Evolutionary conservation across 2,797 vertebrate genomes (phyloP), one percentile per base, ranked within the genome.

Genomic region (Micropoecilia bifurca): DNA sequence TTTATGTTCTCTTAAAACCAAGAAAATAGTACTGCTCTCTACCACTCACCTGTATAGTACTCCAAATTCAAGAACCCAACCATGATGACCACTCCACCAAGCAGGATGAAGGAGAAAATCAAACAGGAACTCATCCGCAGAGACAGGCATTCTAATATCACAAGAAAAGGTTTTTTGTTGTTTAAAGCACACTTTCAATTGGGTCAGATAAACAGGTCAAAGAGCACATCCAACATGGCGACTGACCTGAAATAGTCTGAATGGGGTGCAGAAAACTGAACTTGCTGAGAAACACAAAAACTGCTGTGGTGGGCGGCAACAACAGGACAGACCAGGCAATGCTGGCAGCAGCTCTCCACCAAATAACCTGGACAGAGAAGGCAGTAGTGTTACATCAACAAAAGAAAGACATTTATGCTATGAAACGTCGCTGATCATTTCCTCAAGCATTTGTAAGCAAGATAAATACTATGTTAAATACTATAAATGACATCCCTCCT

Each of bases 41-140:
- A 25, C 4, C 13, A n/a, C 96, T 85, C 77, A 99, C 99, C 98
- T 94, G 97, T 93, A 85, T 97, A 99, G 93, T 97, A 98, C 82
- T 98, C 96, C 71, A 95, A 90, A 53, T 97, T 98, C 92, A 98
- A 97, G 88, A 98, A 90, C 14, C 96, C 97, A 82, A 97, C 96
- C 82, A 97, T 85, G 66, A 97, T 83, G 78, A 97, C 86, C 41
- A 98, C 96, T 71, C 94, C 87, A 83, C 95, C 96, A 74, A 99
- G 91, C n/a, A 99, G 89, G 50, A 99, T 91, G 45, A 98, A 85
- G 36, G 97, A 97, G 79, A 99, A 97, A 82, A 97, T 83, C 63
- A 94, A 90, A 16, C 92, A 96, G 10, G 97, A 94, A 74, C 95
- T 96, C 13, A 91, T 94, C 20, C 98, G 75, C 39, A 98, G 89